Percentiles rank a stretch among this genome's conserved stretches.
Evolutionary conservation across 2,888 invertebrate species (phyloP).

Genomic region (Drosophila antonietae): DNA sequence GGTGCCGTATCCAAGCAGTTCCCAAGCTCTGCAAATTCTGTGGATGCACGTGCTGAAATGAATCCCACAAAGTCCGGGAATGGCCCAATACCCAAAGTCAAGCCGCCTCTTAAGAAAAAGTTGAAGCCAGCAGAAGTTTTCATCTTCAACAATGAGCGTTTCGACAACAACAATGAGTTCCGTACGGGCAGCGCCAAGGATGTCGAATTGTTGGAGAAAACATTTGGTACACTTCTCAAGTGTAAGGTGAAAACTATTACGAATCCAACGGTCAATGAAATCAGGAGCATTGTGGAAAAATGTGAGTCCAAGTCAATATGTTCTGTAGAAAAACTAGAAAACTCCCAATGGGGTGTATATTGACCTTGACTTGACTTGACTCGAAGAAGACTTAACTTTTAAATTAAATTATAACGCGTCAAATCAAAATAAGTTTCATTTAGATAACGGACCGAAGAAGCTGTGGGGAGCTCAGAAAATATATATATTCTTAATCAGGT

Average conservation of each 20-base stretch:
- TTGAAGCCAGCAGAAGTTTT: constrained; percentile 79
- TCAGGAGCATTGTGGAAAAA: constrained; percentile 71
- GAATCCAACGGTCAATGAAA: constrained; percentile 74
- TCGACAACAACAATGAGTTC: constrained; percentile 75
- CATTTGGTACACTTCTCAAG: constrained; percentile 75
- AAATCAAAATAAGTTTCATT: too few relatives aligned
- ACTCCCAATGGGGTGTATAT: too few relatives aligned
- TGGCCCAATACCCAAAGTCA: constrained; percentile 2
- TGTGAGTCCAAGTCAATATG: constrained; percentile 67
- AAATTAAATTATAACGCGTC: too few relatives aligned
- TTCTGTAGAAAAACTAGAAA: neutral
- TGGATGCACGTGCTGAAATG: constrained; percentile 43
- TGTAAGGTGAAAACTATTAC: constrained; percentile 74
- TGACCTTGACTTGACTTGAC: too few relatives aligned
- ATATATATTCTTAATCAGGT: too few relatives aligned
- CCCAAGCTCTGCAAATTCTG: constrained; percentile 3
- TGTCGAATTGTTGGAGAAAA: constrained; percentile 69
- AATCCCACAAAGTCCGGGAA: neutral
- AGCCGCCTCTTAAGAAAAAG: constrained; percentile 43
- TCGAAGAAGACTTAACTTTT: too few relatives aligned
- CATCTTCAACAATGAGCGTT: constrained; percentile 82
- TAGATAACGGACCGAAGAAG: too few relatives aligned
- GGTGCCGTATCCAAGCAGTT: constrained; percentile 8
- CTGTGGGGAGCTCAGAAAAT: too few relatives aligned
- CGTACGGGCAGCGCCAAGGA: constrained; percentile 81